Base-by-base conservation (phyloP, 2,888 invertebrate genomes). In the Drosophila vallismaia region DNA sequence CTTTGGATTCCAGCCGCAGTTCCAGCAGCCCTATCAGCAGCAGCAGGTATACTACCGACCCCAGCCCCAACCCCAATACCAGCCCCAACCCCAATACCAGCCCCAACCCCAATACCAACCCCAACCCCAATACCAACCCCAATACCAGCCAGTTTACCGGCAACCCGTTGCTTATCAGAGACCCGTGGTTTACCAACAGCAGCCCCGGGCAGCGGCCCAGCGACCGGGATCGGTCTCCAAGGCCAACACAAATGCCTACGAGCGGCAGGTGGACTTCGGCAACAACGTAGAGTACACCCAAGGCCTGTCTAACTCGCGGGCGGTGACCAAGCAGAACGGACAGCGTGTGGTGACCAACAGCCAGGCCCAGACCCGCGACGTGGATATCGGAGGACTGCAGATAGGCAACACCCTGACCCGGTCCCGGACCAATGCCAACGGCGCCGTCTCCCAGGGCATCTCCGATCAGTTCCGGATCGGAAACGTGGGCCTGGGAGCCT, bases 401-500 rank as follows among this genome's bases (percentile, higher is more conserved):
- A 45, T 91, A 3, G 90, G 90, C 45, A 89, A 89, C 49, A 91
- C 91, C 0, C 14, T 91, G 38, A 90, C 91, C 3, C 81, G 86
- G 9, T 80, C 88, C 0, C 69, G 77, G 45, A 82, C 87, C 3
- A 71, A 82, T 7, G 83, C 85, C 4, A 90, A 90, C 60, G 90
- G 90, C 0, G 80, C 76, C 8, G 77, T 87, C 0, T 84, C 89
- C 0, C 83, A 76, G 3, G 71, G 90, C 8, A 3, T 90, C 7
- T 67, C 80, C 0, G 75, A 91, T 70, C 88, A 90, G 44, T 75
- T 91, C 31, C 87, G 90, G 48, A 52, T 91, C 10, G 91, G 91
- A 2, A 76, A 88, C 0, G 3, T 90, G 0, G 91, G 86, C 0
- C 42, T 91, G 5, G 91, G 89, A 0, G 84, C 90, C 2, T 90